These are phyloP conservation scores for Molossus alvarezi DNA, from an alignment of 2,797 vertebrate species.

Conservation along the genomic window DNA sequence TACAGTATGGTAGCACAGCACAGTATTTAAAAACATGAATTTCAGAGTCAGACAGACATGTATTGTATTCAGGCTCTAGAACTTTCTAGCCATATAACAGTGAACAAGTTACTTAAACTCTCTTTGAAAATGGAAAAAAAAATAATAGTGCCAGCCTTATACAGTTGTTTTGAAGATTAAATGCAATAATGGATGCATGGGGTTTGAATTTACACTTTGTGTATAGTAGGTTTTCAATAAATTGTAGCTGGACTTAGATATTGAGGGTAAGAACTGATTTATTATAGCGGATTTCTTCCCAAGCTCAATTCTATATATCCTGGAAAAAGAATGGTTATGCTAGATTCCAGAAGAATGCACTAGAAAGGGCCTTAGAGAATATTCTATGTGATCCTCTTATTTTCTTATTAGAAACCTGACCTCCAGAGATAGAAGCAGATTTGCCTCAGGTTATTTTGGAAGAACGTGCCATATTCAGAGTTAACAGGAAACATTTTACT, in stretches of 20 bases:
- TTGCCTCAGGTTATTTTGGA: background rate
- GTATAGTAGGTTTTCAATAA: background rate
- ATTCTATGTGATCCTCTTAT: background rate
- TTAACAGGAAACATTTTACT: background rate
- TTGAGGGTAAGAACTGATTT: constrained; percentile 37
- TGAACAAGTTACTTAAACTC: constrained; percentile 9
- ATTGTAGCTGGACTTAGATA: background rate
- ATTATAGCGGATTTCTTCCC: background rate
- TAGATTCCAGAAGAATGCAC: background rate
- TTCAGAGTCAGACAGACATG: background rate
- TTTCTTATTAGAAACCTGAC: constrained; percentile 22
- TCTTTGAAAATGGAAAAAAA: constrained; percentile 28
- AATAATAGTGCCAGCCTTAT: background rate
- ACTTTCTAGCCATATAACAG: background rate
- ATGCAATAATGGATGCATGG: background rate
- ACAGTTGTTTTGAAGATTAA: constrained; percentile 12
- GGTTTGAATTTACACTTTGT: background rate
- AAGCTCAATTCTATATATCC: constrained; percentile 7
- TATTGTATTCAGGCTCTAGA: background rate
- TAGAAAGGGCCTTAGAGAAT: background rate
- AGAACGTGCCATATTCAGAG: background rate
- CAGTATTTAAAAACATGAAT: constrained; percentile 9
- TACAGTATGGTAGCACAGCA: background rate
- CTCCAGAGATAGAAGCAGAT: background rate
- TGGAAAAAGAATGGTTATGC: constrained; percentile 34